These are phyloP conservation scores for Caenorhabditis sp. DNA, from an alignment of 2,888 invertebrate species.

Conservation along the genomic window DNA sequence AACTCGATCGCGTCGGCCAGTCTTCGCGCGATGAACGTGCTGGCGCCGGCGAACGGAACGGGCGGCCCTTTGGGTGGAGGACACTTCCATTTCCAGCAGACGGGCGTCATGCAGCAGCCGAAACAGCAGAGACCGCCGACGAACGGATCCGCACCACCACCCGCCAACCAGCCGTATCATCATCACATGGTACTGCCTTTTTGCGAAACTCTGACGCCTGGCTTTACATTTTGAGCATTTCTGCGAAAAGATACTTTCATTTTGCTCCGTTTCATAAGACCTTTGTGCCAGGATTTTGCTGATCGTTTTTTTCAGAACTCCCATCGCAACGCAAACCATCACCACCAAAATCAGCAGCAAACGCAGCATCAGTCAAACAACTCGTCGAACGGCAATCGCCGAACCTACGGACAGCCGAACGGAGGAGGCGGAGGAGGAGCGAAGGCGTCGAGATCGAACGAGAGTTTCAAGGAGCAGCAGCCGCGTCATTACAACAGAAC, in stretches of 20 bases:
- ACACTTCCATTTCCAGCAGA: slow-evolving; percentile 33
- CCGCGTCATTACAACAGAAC: slow-evolving; percentile 6
- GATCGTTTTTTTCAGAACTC: too few species aligned
- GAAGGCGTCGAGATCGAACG: slow-evolving; percentile 8
- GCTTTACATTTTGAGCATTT: too few species aligned
- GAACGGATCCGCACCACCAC: too few species aligned
- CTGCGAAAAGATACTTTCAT: too few species aligned
- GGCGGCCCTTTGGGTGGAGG: too few species aligned
- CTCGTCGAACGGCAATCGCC: slow-evolving; percentile 3
- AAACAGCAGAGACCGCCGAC: slow-evolving; percentile 7
- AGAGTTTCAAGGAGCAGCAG: slow-evolving; percentile 11
- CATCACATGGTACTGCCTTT: too few species aligned
- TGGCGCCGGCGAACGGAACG: background rate
- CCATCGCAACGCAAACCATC: too few species aligned
- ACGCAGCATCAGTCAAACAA: background rate
- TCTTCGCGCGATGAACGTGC: slow-evolving; percentile 19
- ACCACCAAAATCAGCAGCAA: too few species aligned
- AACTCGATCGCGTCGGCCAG: slow-evolving; percentile 20
- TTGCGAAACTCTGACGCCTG: too few species aligned
- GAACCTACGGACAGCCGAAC: slow-evolving; percentile 14
- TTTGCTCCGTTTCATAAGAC: too few species aligned
- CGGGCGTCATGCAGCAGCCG: background rate
- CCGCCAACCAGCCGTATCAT: slow-evolving; percentile 14
- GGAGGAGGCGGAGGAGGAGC: background rate
- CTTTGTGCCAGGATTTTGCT: too few species aligned